A percentile compares a stretch with the other conserved stretches of the same genome.
Evolutionary conservation across 2,888 invertebrate species (phyloP).

Genomic region (Lepidochitona cinerea): DNA sequence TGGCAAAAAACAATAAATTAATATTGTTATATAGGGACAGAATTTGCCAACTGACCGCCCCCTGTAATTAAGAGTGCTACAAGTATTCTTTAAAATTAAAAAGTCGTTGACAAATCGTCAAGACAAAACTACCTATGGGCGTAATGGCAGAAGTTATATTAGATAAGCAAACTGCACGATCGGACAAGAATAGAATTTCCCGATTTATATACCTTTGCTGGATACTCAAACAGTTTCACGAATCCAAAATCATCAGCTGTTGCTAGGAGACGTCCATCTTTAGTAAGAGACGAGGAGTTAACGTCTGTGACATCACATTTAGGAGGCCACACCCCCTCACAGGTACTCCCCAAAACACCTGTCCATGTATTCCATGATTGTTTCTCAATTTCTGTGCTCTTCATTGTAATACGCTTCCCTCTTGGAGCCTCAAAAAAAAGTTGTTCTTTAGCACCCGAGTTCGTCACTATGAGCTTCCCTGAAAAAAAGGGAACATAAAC

Average conservation of each 20-base stretch:
- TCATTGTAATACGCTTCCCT: slow-evolving; percentile 67
- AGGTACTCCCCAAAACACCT: slow-evolving; percentile 68
- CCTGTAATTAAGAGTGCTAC: no score
- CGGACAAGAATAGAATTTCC: no score
- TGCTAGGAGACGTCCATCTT: slow-evolving; percentile 65
- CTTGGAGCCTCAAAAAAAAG: slow-evolving; percentile 72
- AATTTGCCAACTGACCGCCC: no score
- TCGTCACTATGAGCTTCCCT: slow-evolving; percentile 69
- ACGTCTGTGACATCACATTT: slow-evolving; percentile 72
- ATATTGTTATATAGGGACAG: no score
- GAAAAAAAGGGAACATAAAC: slow-evolving; percentile 13
- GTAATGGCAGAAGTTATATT: no score
- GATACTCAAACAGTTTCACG: slow-evolving; percentile 72
- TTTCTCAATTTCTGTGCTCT: slow-evolving; percentile 63
- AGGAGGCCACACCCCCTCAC: slow-evolving; percentile 72
- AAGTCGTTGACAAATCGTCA: no score
- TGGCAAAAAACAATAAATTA: no score
- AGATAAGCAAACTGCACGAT: no score
- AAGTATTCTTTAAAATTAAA: no score
- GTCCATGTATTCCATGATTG: slow-evolving; percentile 71
- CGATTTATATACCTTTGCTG: slow-evolving; percentile 63
- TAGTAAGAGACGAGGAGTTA: slow-evolving; percentile 67
- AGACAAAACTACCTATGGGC: no score
- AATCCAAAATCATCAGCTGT: slow-evolving; percentile 72
- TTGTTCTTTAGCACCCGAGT: slow-evolving; percentile 70